A percentile compares a stretch with the other conserved stretches of the same genome.
Evolutionary conservation across 2,113 vertebrate genomes (phyloP).

Genomic region (Mustelus asterias): DNA sequence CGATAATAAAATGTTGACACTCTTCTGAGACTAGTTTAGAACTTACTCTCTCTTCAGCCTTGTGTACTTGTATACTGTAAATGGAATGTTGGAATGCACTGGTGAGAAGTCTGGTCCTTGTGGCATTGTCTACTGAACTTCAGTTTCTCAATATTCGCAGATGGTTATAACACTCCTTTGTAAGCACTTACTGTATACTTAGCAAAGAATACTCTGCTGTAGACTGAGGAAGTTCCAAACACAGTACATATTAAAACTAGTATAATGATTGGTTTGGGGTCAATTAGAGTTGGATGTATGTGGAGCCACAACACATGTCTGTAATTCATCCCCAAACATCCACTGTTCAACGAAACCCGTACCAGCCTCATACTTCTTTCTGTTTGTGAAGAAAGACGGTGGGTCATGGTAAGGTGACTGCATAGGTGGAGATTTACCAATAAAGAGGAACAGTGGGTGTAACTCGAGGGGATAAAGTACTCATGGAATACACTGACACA

Average conservation of each 20-base stretch:
- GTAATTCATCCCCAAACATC: background rate
- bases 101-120: background rate
- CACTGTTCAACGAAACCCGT: background rate
- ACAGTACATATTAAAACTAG: background rate
- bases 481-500: background rate
- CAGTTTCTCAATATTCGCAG: background rate
- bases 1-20: background rate
- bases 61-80: background rate
- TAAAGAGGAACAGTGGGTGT: background rate
- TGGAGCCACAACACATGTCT: slow-evolving; percentile 3
- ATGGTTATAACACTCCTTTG: background rate
- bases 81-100: slow-evolving; percentile 20
- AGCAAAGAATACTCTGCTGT: background rate
- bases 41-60: background rate
- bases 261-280: background rate
- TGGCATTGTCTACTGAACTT: background rate
- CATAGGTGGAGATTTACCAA: background rate
- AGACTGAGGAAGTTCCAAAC: background rate
- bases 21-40: background rate
- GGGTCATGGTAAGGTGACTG: background rate
- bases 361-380: background rate
- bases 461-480: background rate
- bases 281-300: background rate
- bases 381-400: background rate
- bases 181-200: background rate